Conservation (phyloP, 2,888 invertebrate genomes). For the Lithophane ornitopus region DNA sequence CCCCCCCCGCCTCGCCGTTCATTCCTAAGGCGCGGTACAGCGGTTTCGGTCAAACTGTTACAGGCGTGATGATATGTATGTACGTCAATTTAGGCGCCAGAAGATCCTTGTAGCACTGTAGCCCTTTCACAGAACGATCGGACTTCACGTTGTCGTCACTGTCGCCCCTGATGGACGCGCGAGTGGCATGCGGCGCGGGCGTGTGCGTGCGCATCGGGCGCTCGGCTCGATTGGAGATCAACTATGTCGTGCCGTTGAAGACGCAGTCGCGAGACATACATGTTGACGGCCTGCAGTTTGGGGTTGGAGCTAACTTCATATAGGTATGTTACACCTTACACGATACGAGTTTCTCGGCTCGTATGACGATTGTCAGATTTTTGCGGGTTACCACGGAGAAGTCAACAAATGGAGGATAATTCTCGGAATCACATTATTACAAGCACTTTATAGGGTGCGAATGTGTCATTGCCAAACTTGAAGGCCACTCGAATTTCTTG, state of each 20-base stretch:
- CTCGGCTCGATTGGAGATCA: slow-evolving; percentile 97
- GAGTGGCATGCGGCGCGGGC: slow-evolving; percentile 93
- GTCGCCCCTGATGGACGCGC: slow-evolving; percentile 86
- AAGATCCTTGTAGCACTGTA: neutral
- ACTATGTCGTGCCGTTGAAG: slow-evolving; percentile 95
- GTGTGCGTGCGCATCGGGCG: slow-evolving; percentile 92
- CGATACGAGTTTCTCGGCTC: neutral
- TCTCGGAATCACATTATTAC: too few species aligned
- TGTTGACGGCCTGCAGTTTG: slow-evolving; percentile 94
- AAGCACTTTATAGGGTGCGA: too few species aligned
- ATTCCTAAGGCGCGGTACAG: too few species aligned
- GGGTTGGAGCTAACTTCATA: slow-evolving; percentile 95
- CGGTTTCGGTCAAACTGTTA: too few species aligned
- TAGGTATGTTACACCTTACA: slow-evolving; percentile 40
- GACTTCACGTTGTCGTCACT: slow-evolving; percentile 70
- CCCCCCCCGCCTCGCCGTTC: too few species aligned
- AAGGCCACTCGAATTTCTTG: too few species aligned
- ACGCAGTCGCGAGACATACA: slow-evolving; percentile 91
- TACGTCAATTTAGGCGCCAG: neutral
- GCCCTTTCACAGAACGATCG: slow-evolving; percentile 77
- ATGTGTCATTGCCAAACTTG: too few species aligned
- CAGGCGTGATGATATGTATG: too few species aligned
- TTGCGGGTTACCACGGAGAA: too few species aligned
- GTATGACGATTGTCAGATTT: neutral
- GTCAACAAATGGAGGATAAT: too few species aligned